Conservation (phyloP, 1,140 invertebrate species). For the Linepithema humile region DNA sequence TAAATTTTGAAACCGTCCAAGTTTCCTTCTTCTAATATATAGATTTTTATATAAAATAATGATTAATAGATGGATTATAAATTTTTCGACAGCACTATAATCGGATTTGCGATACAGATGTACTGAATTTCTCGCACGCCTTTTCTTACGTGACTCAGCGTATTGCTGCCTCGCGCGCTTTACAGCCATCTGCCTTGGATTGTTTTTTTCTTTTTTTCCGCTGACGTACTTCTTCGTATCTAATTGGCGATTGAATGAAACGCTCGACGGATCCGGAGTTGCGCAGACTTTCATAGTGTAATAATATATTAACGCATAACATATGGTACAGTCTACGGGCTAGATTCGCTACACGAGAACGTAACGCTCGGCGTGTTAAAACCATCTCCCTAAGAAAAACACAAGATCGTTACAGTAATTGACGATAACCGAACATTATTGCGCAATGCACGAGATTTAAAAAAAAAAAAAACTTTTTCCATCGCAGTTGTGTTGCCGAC, state of each 20-base stretch:
- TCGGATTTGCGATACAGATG: neutral
- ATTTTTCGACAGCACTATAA: neutral
- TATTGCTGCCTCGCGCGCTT: neutral
- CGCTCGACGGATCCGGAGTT: constrained; percentile 42
- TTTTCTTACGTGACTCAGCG: constrained; percentile 19
- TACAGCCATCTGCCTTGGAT: neutral
- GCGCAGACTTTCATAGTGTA: constrained; percentile 7
- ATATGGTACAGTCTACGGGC: constrained; percentile 65
- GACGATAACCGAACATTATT: constrained; percentile 43
- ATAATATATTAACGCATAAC: constrained; percentile 47
- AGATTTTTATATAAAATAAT: neutral
- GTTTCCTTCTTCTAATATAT: neutral
- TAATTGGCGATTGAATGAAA: constrained; percentile 8
- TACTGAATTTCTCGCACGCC: neutral
- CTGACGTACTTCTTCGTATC: neutral
- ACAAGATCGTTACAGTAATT: constrained; percentile 56
- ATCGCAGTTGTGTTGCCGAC: neutral
- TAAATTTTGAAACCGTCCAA: neutral
- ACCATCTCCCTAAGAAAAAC: constrained; percentile 65
- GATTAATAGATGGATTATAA: neutral
- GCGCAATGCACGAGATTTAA: constrained; percentile 24
- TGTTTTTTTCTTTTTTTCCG: neutral
- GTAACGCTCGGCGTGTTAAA: constrained; percentile 65
- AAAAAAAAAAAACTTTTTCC: constrained; percentile 25
- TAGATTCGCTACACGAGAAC: constrained; percentile 63